Conservation (phyloP, 1,140 invertebrate genomes). For the Drosophila kepulauana region DNA sequence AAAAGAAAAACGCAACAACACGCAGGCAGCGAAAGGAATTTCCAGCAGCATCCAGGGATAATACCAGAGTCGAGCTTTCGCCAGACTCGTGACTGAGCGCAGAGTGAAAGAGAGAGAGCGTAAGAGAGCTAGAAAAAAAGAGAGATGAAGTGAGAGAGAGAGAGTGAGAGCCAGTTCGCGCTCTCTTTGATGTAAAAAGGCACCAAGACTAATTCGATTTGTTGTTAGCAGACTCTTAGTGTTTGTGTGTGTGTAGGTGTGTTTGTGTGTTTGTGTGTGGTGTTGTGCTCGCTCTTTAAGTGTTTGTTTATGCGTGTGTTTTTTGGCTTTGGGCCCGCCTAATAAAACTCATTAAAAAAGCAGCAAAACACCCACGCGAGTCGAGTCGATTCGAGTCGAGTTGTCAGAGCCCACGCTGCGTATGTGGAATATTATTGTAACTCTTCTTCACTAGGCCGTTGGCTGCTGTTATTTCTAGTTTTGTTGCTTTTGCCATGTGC, state of each 20-base stretch:
- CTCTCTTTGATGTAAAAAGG: constrained; percentile 54
- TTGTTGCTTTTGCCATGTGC: constrained; percentile 12
- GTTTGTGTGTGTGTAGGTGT: constrained; percentile 2
- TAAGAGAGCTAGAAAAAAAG: constrained; percentile 12
- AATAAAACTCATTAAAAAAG: constrained; percentile 82
- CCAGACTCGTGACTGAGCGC: constrained; percentile 40
- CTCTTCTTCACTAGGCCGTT: constrained; percentile 10
- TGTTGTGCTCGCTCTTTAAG: constrained; percentile 68
- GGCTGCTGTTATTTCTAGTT: constrained; percentile 10
- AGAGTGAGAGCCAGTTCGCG: constrained; percentile 14
- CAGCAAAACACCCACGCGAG: constrained; percentile 40
- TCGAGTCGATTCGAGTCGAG: neutral
- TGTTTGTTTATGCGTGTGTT: constrained; percentile 79
- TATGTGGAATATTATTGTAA: constrained; percentile 43
- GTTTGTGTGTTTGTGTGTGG: constrained; percentile 27
- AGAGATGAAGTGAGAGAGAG: constrained; percentile 8
- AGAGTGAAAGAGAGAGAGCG: constrained; percentile 21
- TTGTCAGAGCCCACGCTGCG: constrained; percentile 33
- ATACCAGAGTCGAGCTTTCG: constrained; percentile 72
- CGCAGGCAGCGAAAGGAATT: constrained; percentile 40
- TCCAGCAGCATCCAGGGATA: constrained; percentile 80
- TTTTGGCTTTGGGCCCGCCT: constrained; percentile 46
- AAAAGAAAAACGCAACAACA: neutral
- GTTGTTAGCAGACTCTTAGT: constrained; percentile 25
- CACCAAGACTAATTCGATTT: constrained; percentile 71